phyloP scores from a whole-genome alignment of 1,140 invertebrate species.

The Catajapyx aquilonaris region DNA sequence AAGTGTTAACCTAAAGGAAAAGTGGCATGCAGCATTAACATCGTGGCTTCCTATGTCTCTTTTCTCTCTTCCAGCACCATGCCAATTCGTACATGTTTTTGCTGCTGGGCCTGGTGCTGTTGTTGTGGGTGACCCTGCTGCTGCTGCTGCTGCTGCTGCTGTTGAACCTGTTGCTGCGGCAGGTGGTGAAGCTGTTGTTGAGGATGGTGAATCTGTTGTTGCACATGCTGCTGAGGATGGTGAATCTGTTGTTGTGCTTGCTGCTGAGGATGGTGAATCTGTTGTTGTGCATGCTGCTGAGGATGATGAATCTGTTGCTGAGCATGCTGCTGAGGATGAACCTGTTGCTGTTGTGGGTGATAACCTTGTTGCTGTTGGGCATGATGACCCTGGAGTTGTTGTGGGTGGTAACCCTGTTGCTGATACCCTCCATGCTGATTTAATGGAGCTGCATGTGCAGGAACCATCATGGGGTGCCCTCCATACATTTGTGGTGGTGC shows the following conservation, averaged over 20 bases:
- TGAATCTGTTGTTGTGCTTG: slow-evolving; percentile 6
- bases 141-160: background rate
- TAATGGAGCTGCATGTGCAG: slow-evolving; percentile 4
- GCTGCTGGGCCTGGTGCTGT: background rate
- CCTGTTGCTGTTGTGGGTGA: slow-evolving; percentile 3
- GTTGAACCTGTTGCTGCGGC: background rate
- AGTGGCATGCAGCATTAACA: no score
- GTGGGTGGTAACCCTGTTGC: slow-evolving; percentile 7
- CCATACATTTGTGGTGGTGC: background rate
- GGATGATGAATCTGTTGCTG: slow-evolving; percentile 10
- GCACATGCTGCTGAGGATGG: slow-evolving; percentile 4
- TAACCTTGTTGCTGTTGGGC: slow-evolving; percentile 8
- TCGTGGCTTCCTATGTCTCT: no score
- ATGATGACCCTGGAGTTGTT: slow-evolving; percentile 9
- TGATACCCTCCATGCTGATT: slow-evolving; percentile 7
- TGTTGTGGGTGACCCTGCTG: slow-evolving; percentile 1
- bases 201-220: background rate
- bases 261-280: slow-evolving; percentile 10
- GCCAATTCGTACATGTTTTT: no score
- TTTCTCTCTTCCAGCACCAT: no score
- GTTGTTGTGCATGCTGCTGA: slow-evolving; percentile 10
- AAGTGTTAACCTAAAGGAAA: no score
- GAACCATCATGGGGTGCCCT: background rate
- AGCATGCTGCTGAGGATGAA: slow-evolving; percentile 4
- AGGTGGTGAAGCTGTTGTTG: slow-evolving; percentile 1